Base-by-base conservation (phyloP, 2,888 invertebrate species). In the Crematogaster levior region DNA sequence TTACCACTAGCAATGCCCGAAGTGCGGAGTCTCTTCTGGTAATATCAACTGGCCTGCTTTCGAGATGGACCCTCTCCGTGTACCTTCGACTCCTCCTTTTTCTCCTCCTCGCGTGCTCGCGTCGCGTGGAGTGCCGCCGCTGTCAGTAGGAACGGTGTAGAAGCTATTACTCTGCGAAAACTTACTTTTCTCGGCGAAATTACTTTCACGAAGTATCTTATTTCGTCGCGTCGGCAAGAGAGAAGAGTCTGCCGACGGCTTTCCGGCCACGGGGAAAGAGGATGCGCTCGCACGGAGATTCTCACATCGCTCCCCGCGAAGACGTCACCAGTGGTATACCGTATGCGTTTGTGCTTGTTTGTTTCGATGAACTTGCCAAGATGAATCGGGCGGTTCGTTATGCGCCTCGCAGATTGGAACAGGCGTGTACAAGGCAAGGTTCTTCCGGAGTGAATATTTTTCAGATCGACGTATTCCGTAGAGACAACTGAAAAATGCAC, bases 181-280 rank as follows among this genome's bases (percentile, higher is more conserved):
- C 90, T 92, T 91, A 92, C 90, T 92, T 91, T 90, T 90, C 87
- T 83, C 83, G 73, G 70, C 86, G 86, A 90, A 92, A 91, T 92
- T 92, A 91, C 90, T 91, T 90, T 86, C 83, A 80, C 87, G 86
- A 90, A 91, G 91, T 91, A 91, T 92, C 92, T 92, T 91, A 91
- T 91, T 91, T 91, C 90, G 89, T 87, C 84, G 83, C 75, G 43
- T 65, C 48, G 86, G 46, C 70, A 53, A 58, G 72, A 84, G 85
- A 77, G 66, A 70, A 84, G 81, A 82, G 37, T 46, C 77, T 27
- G 74, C 53, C 70, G 60, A 73, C 81, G 73, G 27, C 81, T 79
- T 61, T 63, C 63, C 61, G 56, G 43, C 56, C 43, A 43, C 34
- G 68, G 24, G 21, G 56, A 27, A 53, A 51, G 51, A 10, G 21